Conservation (phyloP, 2,888 invertebrate genomes). For the Lapara coniferarum region DNA sequence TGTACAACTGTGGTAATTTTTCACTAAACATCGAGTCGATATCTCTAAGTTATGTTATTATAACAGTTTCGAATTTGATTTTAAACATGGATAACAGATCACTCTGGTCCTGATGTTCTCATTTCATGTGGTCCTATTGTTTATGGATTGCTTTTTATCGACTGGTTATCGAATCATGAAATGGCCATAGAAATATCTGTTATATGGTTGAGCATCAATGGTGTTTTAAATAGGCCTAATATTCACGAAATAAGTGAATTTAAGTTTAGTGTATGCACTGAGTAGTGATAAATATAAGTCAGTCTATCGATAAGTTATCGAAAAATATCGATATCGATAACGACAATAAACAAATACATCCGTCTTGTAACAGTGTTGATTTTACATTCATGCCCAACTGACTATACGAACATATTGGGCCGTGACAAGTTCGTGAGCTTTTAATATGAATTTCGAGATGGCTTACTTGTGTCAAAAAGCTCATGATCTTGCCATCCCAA, state of each 20-base stretch:
- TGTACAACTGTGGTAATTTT: no score
- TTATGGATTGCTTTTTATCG: not conserved
- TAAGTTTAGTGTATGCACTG: not conserved
- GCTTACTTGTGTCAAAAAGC: no score
- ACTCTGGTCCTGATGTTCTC: not conserved
- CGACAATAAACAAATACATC: not conserved
- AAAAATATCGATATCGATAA: not conserved
- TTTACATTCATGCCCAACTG: not conserved
- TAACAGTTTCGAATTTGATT: no score
- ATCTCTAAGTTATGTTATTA: no score
- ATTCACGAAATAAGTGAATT: not conserved
- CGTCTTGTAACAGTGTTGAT: not conserved
- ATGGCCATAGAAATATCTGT: not conserved
- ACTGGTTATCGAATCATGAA: not conserved
- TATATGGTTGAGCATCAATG: conserved; percentile 6
- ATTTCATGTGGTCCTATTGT: not conserved
- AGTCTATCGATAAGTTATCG: conserved; percentile 6
- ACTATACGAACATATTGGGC: not conserved
- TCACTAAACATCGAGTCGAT: no score
- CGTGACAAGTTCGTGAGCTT: no score
- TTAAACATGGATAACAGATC: not conserved
- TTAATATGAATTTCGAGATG: no score
- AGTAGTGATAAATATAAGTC: not conserved
- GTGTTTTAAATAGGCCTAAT: not conserved
- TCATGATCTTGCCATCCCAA: no score